Base-by-base conservation (phyloP, 2,797 vertebrate genomes). In the Eremophila alpestris region DNA sequence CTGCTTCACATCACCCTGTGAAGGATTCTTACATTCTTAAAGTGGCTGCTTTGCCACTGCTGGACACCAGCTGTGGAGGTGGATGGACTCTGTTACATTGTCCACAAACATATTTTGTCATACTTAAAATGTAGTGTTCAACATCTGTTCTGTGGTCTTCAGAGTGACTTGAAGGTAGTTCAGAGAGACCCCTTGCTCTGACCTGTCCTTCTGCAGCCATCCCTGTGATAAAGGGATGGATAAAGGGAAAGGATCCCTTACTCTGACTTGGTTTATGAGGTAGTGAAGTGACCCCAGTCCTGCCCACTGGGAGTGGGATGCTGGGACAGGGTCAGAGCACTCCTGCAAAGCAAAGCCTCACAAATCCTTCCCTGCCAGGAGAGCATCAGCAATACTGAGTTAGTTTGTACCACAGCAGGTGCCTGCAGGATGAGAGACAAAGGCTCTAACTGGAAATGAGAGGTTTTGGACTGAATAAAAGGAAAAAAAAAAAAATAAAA, bases 401-500 rank as follows among this genome's bases (percentile, higher is more conserved):
- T 12, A 11, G 11, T 60, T 59, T 30, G 63, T 20, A 13, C 62
- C 60, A 26, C 36, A 69, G 43, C 8, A 29, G 16, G 32, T 27
- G 7, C 46, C 64, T 51, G 43, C 19, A 67, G 24, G 29, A 10
- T 36, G 36, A 56, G 56, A 77, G 9, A 27, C 9, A 19, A 40
- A 56, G 18, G 9, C 9, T 36, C 0, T 22, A 26, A 46, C 4
- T 41, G 48, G 85, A 71, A 83, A 73, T 1, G 4, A 34, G 64
- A 43, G 22, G 11, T 5, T 92, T 86, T 24, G 16, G 16, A 19
- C 13, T 48, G 16, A 34, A 10, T 46, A 23, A 43, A 41, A 74
- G 11, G 2, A 15, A 48, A 46, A 48, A 70, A 40, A 1, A 3
- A 1, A 2, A 16, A 3, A 48, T 41, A 48, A 70, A 40, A 1